Base-by-base conservation (phyloP, 2,113 vertebrate genomes). In the Rattus rattus region DNA sequence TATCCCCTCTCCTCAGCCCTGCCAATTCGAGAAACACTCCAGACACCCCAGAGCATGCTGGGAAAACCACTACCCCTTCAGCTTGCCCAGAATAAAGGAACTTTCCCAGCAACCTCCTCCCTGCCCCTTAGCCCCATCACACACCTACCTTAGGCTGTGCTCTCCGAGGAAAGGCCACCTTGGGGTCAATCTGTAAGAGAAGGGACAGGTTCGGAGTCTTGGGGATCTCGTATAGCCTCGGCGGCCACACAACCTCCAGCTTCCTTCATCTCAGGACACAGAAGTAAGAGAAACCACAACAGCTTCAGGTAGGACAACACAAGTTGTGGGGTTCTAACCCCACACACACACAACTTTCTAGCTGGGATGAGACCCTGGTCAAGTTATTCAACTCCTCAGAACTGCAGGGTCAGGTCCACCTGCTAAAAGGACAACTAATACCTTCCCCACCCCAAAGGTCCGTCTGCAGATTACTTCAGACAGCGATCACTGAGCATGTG, bases 91-190 rank as follows among this genome's bases (percentile, higher is more conserved):
- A 5, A 56, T 88, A 56, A 69, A 20, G 80, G 17, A 83, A 8
- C 19, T 85, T 36, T 49, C 94, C 84, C 77, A 73, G 14, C 87
- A 39, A 43, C 8, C n/a, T 19, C n/a, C 19, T 39, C n/a, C n/a
- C 70, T 0, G 70, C 19, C 13, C 65, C 67, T 22, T 11, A 3
- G 6, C n/a, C 99, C 3, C 10, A n/a, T 7, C 67, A 69, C 67
- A 83, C 10, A 14, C 99, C 98, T 98, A 99, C 99, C 99, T 99
- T 99, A 94, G 99, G 99, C 98, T 99, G 99, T 98, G 99, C 99
- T 99, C 99, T 98, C 92, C 99, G 99, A 90, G 99, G 99, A 97
- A 99, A 99, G 0, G 99, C 99, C 95, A 99, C 99, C 99, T 99
- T 99, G 33, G 99, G 99, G 93, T 99, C 99, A 91, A 99, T 99